These are phyloP conservation scores for Venusia cambrica DNA, from an alignment of 2,888 invertebrate genomes.

Conservation along the genomic window DNA sequence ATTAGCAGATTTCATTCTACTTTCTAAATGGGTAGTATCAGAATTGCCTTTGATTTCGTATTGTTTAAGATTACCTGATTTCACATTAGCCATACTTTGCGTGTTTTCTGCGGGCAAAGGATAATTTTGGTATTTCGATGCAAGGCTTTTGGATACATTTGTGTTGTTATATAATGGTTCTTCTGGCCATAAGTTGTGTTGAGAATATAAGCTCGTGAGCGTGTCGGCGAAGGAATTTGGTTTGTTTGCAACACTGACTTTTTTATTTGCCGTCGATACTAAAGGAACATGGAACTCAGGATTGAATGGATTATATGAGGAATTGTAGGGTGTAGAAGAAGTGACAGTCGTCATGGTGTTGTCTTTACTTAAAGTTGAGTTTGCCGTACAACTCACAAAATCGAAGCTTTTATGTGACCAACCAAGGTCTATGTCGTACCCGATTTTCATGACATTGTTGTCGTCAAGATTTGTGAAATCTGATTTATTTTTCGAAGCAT, in stretches of 20 bases:
- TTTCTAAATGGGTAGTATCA: slow-evolving; percentile 41
- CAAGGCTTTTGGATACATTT: slow-evolving; percentile 51
- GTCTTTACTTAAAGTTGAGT: slow-evolving; percentile 61
- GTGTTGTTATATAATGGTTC: slow-evolving; percentile 68
- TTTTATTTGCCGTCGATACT: slow-evolving; percentile 58
- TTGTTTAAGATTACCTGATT: slow-evolving; percentile 48
- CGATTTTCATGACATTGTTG: slow-evolving; percentile 67
- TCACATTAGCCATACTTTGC: slow-evolving; percentile 45
- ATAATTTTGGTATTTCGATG: slow-evolving; percentile 60
- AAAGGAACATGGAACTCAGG: slow-evolving; percentile 72
- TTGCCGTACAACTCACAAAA: slow-evolving; percentile 66
- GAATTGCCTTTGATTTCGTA: slow-evolving; percentile 52
- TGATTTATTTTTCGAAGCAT: slow-evolving; percentile 63
- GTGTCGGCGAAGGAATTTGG: slow-evolving; percentile 59
- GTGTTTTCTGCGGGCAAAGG: slow-evolving; percentile 44
- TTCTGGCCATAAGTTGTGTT: slow-evolving; percentile 69
- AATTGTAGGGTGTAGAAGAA: slow-evolving; percentile 52
- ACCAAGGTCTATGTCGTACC: slow-evolving; percentile 72
- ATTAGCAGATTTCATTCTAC: slow-evolving; percentile 47
- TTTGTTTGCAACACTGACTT: slow-evolving; percentile 53
- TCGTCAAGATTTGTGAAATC: slow-evolving; percentile 69
- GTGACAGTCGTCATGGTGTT: slow-evolving; percentile 54
- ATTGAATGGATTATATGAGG: slow-evolving; percentile 71
- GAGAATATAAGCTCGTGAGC: slow-evolving; percentile 70
- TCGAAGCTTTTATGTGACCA: slow-evolving; percentile 76